A percentile compares a stretch with the other conserved stretches of the same genome.
phyloP scores from a whole-genome alignment of 2,888 invertebrate genomes.

The Melieria crassipennis region DNA sequence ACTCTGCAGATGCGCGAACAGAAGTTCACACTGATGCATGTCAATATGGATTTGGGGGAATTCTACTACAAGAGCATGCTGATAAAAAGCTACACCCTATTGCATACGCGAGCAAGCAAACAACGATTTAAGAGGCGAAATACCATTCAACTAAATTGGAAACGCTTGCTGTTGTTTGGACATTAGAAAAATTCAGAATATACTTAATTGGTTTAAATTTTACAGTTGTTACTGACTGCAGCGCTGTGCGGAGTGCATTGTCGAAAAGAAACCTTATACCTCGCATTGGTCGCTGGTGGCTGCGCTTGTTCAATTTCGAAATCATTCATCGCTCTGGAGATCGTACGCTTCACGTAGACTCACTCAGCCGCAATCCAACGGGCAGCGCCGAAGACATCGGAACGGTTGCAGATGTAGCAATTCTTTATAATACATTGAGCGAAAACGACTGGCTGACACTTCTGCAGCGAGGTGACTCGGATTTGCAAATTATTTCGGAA shows the following conservation, averaged over 20 bases:
- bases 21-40: conserved; percentile 36
- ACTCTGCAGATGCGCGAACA: conserved; percentile 27
- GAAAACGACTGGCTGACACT: conserved; percentile 27
- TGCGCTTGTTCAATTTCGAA: conserved; percentile 40
- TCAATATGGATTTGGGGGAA: conserved; percentile 29
- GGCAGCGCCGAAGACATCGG: neutral
- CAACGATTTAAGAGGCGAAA: conserved; percentile 29
- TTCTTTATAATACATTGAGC: conserved; percentile 15
- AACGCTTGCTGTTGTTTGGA: conserved; percentile 34
- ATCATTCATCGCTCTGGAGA: conserved; percentile 37
- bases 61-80: conserved; percentile 29
- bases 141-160: conserved; percentile 36
- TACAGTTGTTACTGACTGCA: conserved; percentile 30
- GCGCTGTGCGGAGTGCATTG: conserved; percentile 35
- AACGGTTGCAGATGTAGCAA: conserved; percentile 12
- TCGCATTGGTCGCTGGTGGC: conserved; percentile 48
- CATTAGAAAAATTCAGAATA: conserved; percentile 28
- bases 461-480: conserved; percentile 29
- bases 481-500: conserved; percentile 20
- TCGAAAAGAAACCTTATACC: conserved; percentile 47
- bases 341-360: conserved; percentile 37
- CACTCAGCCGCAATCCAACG: conserved; percentile 37
- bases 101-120: conserved; percentile 30
- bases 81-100: conserved; percentile 29
- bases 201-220: conserved; percentile 33